Base-by-base conservation (phyloP, 2,797 vertebrate species). In the Leucoraja ocellata region DNA sequence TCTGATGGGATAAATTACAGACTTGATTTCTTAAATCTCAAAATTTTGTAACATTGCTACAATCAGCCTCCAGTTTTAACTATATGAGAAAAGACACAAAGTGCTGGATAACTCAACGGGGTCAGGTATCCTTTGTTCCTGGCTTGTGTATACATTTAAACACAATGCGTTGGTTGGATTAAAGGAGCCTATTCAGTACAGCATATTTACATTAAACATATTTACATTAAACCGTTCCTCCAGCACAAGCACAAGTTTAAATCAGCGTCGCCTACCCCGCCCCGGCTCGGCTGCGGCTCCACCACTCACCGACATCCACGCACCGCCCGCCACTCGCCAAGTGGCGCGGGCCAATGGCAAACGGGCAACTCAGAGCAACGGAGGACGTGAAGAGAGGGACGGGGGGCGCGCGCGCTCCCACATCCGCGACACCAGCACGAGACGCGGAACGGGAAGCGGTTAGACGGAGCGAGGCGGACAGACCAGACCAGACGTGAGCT, bases 281-380 rank as follows among this genome's bases (percentile, higher is more conserved):
- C 36, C 88, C 7, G 3, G 39, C 46, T 0, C 68, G 0, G 36
- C 8, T 0, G 46, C 46, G 46, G 2, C 90, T 91, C 36, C 36
- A 3, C 90, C 90, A 71, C 68, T 74, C 90, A 71, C 32, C 13
- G 0, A 11, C 68, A 46, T 39, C 68, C 68, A 39, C 90, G 65
- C 74, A 10, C 21, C 1, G 2, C 8, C 32, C 88, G 0, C 58
- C 83, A 88, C 84, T 94, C 94, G 94, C 96, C 96, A 96, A 98
- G 98, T 99, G 98, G 97, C 98, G 63, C 0, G 77, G 94, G 93
- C 98, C 98, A 98, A 98, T 98, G 96, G 94, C 77, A 93, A 94
- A 94, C 94, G 94, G 97, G 98, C 98, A 98, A 96, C 96, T 98
- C 98, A 98, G 96, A 95, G 95, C 96, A 95, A 95, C 46, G 2